Conservation (phyloP, 35 echinoderm and acorn worm genomes). For the Heliocidaris erythrogramma region DNA sequence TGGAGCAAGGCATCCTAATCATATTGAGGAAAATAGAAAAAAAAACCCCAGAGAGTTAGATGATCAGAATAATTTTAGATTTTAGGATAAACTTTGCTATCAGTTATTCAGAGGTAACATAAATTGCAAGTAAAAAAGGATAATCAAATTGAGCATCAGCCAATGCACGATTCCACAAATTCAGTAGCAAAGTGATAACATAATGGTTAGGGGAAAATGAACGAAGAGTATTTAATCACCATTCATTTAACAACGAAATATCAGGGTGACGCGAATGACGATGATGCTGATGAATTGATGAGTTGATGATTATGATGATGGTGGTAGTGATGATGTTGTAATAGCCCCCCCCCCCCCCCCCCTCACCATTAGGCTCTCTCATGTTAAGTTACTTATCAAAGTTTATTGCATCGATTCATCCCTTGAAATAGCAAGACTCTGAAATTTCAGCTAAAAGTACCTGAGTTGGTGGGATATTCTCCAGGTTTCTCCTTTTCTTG, state of each 20-base stretch:
- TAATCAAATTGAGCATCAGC: not conserved
- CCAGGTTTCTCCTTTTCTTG: constrained; percentile 15
- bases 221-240: not conserved
- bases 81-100: too few relatives aligned
- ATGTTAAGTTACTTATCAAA: not conserved
- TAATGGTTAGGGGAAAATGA: not conserved
- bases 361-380: not conserved
- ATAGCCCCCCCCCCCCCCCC: not conserved
- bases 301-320: not conserved
- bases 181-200: too few relatives aligned
- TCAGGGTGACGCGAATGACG: too few relatives aligned
- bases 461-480: constrained; percentile 20
- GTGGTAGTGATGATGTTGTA: too few relatives aligned
- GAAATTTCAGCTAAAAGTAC: not conserved
- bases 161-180: not conserved
- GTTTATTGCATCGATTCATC: not conserved
- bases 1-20: too few relatives aligned
- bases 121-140: too few relatives aligned
- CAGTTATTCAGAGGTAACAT: too few relatives aligned
- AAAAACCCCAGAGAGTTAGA: too few relatives aligned
- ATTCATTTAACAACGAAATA: too few relatives aligned
- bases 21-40: too few relatives aligned
- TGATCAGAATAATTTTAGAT: too few relatives aligned
- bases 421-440: not conserved
- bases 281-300: too few relatives aligned